Evolutionary conservation across 2,888 invertebrate species (phyloP).

Genomic region (Mylabris sibirica): DNA sequence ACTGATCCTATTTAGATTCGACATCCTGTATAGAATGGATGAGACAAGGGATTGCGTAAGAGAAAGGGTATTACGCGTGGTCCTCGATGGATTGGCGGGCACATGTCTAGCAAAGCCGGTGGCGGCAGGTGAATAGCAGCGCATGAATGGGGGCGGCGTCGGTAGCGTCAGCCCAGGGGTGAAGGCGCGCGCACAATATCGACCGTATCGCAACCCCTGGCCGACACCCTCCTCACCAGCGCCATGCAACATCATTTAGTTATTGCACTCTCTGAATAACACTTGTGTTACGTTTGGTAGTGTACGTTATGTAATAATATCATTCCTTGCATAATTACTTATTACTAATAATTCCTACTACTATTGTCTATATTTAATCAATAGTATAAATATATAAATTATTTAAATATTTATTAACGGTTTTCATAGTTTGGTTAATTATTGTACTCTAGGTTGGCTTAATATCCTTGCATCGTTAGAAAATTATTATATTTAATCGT

Average conservation of each 20-base stretch:
- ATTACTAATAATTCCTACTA: constrained; percentile 63
- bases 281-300: constrained; percentile 71
- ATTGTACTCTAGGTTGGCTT: constrained; percentile 60
- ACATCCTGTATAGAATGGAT: not conserved
- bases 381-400: constrained; percentile 61
- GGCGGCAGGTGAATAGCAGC: constrained; percentile 37
- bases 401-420: constrained; percentile 58
- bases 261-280: constrained; percentile 70
- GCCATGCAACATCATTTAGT: constrained; percentile 68
- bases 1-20: no score
- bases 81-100: constrained; percentile 25
- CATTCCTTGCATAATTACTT: constrained; percentile 64
- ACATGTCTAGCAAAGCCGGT: constrained; percentile 31
- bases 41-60: constrained; percentile 18
- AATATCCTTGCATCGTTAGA: constrained; percentile 59
- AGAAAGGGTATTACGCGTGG: constrained; percentile 18
- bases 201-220: constrained; percentile 59
- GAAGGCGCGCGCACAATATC: constrained; percentile 59
- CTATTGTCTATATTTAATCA: constrained; percentile 62
- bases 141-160: constrained; percentile 47
- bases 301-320: constrained; percentile 66
- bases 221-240: constrained; percentile 64
- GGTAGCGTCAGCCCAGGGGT: constrained; percentile 47
- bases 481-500: constrained; percentile 55
- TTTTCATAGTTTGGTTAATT: constrained; percentile 57